Conservation (phyloP, 2,113 vertebrate genomes). For the Xiphorhynchus elegans region DNA sequence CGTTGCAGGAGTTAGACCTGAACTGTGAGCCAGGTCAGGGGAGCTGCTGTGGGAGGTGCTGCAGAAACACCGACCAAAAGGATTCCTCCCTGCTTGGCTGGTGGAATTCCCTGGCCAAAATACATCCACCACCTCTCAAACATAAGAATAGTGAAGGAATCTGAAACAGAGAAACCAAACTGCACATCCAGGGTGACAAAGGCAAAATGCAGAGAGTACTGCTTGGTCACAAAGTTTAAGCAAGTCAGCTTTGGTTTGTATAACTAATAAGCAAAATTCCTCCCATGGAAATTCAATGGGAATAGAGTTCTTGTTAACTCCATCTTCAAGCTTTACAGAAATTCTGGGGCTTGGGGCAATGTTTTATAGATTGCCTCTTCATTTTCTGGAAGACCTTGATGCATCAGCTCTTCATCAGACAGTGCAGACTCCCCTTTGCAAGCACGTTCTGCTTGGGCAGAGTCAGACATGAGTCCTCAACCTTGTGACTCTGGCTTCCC, state of each 20-base stretch:
- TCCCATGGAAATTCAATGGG: neutral
- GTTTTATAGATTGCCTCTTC: neutral
- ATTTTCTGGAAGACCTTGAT: neutral
- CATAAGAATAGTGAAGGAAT: neutral
- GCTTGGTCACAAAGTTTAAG: neutral
- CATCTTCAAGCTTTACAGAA: neutral
- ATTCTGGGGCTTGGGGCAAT: neutral
- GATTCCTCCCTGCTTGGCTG: neutral
- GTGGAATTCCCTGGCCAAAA: neutral
- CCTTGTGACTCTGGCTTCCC: neutral
- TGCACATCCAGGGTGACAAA: neutral
- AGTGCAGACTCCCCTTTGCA: neutral
- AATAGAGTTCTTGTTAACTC: neutral
- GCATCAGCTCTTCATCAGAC: neutral
- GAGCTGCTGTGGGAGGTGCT: neutral
- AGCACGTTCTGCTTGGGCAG: neutral
- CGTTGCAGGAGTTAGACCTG: neutral
- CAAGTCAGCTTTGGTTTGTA: neutral
- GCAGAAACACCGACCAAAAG: accelerated
- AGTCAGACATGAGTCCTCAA: neutral
- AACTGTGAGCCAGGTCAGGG: neutral
- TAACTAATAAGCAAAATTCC: neutral
- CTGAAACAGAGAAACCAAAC: neutral
- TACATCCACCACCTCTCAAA: no score
- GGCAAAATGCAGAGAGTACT: neutral